These are phyloP conservation scores for Poeciliopsis gracilis DNA, from an alignment of 2,797 vertebrate genomes.

Conservation along the genomic window DNA sequence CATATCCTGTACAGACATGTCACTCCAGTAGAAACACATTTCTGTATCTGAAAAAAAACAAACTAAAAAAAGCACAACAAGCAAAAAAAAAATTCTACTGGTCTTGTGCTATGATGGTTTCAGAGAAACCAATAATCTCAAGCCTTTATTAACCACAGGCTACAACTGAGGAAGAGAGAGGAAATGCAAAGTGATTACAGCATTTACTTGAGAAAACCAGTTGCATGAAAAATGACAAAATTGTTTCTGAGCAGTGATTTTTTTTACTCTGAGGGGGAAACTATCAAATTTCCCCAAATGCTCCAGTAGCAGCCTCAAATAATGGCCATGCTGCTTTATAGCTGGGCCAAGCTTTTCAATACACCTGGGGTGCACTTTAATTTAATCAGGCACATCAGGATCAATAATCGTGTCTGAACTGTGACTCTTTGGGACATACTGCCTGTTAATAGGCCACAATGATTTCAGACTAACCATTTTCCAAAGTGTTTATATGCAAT, in stretches of 20 bases:
- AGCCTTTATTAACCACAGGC: not conserved
- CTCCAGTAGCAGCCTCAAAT: constrained; percentile 40
- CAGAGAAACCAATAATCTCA: not conserved
- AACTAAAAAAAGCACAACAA: not conserved
- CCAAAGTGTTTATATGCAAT: constrained; percentile 20
- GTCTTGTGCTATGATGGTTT: not conserved
- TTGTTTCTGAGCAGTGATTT: constrained; percentile 29
- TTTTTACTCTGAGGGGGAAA: constrained; percentile 29
- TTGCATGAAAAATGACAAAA: constrained; percentile 31
- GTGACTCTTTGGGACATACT: constrained; percentile 57
- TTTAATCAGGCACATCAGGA: constrained; percentile 72
- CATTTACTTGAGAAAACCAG: constrained; percentile 15
- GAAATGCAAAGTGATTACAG: constrained; percentile 47
- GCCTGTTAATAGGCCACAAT: constrained; percentile 58
- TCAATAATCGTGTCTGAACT: constrained; percentile 73
- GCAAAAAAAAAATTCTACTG: not conserved
- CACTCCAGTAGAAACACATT: not conserved
- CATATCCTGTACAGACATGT: not conserved
- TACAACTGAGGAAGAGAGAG: constrained; percentile 17
- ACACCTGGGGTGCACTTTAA: constrained; percentile 72
- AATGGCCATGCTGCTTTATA: constrained; percentile 58
- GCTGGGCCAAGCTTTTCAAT: constrained; percentile 62
- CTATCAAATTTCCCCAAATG: constrained; percentile 57
- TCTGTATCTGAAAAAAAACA: not conserved
- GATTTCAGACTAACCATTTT: constrained; percentile 56